phyloP scores from a whole-genome alignment of 2,113 vertebrate genomes.

The Penelope pileata region DNA sequence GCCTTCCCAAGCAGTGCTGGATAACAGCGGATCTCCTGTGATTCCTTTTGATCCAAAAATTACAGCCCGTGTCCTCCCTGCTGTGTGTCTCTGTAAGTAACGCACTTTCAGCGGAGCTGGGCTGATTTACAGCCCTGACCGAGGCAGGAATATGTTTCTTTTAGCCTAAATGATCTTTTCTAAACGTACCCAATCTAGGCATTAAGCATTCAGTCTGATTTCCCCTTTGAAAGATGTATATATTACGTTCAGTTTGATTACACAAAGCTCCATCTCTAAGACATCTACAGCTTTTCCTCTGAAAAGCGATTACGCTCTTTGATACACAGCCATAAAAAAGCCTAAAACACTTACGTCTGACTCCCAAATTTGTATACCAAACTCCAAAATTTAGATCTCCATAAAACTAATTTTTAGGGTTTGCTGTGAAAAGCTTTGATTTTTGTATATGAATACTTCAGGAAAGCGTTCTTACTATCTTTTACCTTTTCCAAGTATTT shows the following conservation, averaged over 20 bases:
- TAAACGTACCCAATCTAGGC: not conserved
- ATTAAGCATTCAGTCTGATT: not conserved
- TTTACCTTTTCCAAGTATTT: not conserved
- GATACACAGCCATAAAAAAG: not conserved
- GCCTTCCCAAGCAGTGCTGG: not conserved
- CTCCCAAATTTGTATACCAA: not conserved
- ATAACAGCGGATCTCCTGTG: not conserved
- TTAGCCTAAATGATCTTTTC: slow-evolving; percentile 7
- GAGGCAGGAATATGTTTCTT: not conserved
- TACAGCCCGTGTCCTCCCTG: not conserved
- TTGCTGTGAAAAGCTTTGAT: not conserved
- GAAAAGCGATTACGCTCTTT: not conserved
- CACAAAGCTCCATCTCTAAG: not conserved
- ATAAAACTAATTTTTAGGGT: not conserved
- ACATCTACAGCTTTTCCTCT: not conserved
- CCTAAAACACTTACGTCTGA: not conserved
- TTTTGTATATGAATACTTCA: not conserved
- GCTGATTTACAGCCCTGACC: slow-evolving; percentile 12
- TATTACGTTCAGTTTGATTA: not conserved
- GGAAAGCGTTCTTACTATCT: not conserved
- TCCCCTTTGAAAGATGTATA: not conserved
- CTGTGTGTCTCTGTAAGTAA: not conserved
- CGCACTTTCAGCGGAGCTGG: not conserved
- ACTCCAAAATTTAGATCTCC: not conserved
- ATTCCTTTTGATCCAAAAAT: not conserved